phyloP scores from a whole-genome alignment of 2,113 vertebrate genomes.

The Hemichromis elongatus region DNA sequence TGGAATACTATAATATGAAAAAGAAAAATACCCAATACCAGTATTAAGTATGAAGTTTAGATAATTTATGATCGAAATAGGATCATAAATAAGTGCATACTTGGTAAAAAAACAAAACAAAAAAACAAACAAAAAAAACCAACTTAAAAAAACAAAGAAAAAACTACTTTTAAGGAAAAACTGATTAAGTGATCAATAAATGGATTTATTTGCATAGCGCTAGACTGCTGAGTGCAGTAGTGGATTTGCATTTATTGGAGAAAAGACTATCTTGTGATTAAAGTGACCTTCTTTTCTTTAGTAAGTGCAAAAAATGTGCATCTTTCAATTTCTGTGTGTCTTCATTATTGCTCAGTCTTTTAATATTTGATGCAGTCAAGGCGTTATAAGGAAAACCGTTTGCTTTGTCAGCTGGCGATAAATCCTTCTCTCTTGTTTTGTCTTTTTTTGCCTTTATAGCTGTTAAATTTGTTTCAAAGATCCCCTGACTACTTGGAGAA shows the following conservation, averaged over 20 bases:
- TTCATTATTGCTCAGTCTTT: background rate
- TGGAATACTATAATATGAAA: background rate
- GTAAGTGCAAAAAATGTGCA: background rate
- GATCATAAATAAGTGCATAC: background rate
- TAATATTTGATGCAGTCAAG: background rate
- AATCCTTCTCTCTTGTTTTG: background rate
- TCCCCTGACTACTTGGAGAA: background rate
- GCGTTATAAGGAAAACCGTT: accelerated
- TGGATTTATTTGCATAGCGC: constrained; percentile 13
- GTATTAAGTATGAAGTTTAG: background rate
- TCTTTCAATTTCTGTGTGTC: background rate
- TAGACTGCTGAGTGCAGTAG: constrained; percentile 38
- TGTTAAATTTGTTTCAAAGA: background rate
- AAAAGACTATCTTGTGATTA: background rate
- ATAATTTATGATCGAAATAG: too few species aligned
- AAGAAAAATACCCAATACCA: background rate
- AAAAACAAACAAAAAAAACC: background rate
- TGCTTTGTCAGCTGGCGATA: background rate
- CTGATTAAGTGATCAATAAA: constrained; percentile 49
- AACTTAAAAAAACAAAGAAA: background rate
- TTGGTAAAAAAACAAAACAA: too few species aligned
- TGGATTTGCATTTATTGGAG: background rate
- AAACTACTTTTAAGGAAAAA: constrained; percentile 2
- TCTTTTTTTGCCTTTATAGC: background rate
- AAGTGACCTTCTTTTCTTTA: constrained; percentile 5